phyloP scores from a whole-genome alignment of 1,140 invertebrate species.

The Ephestia elutella region DNA sequence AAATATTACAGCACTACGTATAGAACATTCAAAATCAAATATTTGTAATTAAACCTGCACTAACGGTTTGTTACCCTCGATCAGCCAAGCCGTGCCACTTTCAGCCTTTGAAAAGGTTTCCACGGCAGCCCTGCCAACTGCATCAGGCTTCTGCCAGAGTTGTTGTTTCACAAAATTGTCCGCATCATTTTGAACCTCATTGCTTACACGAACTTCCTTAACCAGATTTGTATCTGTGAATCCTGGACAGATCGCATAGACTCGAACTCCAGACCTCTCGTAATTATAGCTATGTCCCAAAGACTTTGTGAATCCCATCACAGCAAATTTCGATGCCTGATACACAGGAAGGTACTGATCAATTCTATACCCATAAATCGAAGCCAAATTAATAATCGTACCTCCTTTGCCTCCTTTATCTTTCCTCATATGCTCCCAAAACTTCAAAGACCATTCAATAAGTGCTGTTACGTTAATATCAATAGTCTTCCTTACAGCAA shows the following conservation, averaged over 20 bases:
- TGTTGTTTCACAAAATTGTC: conserved; percentile 20
- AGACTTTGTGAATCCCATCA: conserved; percentile 71
- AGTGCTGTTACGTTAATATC: conserved; percentile 47
- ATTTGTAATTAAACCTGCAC: conserved; percentile 21
- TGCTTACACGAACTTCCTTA: conserved; percentile 31
- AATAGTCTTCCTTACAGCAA: conserved; percentile 56
- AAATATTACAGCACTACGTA: neutral
- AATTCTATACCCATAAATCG: conserved; percentile 76
- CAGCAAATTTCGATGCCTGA: conserved; percentile 79
- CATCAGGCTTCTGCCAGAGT: conserved; percentile 35
- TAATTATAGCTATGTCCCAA: conserved; percentile 73
- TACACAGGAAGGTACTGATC: conserved; percentile 78
- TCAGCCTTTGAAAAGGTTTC: conserved; percentile 43
- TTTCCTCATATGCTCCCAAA: conserved; percentile 74
- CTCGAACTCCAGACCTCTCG: conserved; percentile 71
- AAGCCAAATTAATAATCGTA: conserved; percentile 78
- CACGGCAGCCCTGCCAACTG: conserved; percentile 39
- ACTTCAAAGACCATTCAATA: conserved; percentile 49
- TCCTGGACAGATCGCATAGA: conserved; percentile 74
- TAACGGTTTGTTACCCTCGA: conserved; percentile 38
- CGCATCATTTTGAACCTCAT: conserved; percentile 28
- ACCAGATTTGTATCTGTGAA: conserved; percentile 64
- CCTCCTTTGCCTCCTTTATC: conserved; percentile 77
- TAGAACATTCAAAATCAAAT: too few relatives aligned
- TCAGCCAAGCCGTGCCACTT: conserved; percentile 52